Evolutionary conservation across 2,113 vertebrate species (phyloP).

Genomic region (Pollimyrus isidori): DNA sequence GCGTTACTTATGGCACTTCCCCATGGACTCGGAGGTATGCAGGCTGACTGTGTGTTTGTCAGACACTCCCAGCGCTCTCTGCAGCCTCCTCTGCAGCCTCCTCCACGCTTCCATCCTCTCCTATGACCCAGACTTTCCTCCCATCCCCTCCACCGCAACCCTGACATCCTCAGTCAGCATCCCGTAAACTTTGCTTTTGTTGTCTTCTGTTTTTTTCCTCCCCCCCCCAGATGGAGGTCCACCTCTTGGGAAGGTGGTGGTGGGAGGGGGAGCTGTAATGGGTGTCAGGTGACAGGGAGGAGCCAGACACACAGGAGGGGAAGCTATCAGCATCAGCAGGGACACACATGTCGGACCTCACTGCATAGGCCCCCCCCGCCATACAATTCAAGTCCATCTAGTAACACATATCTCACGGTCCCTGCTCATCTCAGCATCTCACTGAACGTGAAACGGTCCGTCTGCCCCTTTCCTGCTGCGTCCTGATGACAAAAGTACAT

Average conservation of each 20-base stretch:
- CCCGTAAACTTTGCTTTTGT: background rate
- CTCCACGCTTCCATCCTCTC: background rate
- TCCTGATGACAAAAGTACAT: background rate
- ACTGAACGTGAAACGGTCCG: background rate
- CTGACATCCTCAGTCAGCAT: background rate
- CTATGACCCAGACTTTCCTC: background rate
- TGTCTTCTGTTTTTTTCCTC: background rate
- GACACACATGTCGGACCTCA: background rate
- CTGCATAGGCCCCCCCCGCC: background rate
- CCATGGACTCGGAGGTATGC: background rate
- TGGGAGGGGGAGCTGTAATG: no score
- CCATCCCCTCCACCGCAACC: background rate
- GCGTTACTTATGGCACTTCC: background rate
- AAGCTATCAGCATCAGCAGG: background rate
- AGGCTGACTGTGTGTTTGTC: background rate
- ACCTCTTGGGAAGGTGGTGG: background rate
- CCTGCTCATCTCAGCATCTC: background rate
- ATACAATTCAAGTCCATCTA: background rate
- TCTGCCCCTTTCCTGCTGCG: no score
- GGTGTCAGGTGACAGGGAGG: slow-evolving; percentile 18
- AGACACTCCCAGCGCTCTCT: background rate
- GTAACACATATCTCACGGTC: background rate
- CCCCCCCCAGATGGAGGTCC: background rate
- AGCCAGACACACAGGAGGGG: background rate
- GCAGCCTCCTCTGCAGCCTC: no score